Base-by-base conservation (phyloP, 2,888 invertebrate species). In the Cremastinae sp. region DNA sequence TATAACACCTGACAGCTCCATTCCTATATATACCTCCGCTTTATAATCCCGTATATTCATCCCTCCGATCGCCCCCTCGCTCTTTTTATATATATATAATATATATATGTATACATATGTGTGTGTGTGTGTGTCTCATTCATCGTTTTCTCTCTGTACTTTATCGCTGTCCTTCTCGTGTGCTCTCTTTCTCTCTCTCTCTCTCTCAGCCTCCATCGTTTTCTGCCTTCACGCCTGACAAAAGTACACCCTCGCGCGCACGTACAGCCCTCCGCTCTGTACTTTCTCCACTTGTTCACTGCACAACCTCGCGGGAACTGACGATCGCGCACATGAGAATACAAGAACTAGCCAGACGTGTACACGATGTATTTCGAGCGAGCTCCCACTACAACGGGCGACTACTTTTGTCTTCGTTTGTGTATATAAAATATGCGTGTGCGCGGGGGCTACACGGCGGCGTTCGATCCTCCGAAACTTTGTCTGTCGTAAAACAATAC, bases 1-100 rank as follows among this genome's bases (percentile, higher is more conserved):
- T 76, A 74, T 68, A 71, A 56, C 76, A 79, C 78, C 78, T 79
- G 79, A 79, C 79, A 78, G 47, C 73, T 45, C 59, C 73, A 65
- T 73, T 59, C 69, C 71, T 69, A 76, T 28, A 28, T 28, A 5
- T 28, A 28, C 76, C 71, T 74, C 51, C 54, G 58, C 66, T 74
- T 66, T 74, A 75, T 65, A 78, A 76, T 64, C 71, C 47, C 18
- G 8, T 56, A n/a, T n/a, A 10, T 28, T 16, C 20, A 4, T 3
- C 12, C 10, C 28, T 14, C 18, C 12, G 8, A 18, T 41, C 28
- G 10, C 36, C 54, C 12, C 36, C 41, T 41, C 8, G 1, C 41
- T 41, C 41, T 41, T 9, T 12, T 41, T 3, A 2, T 28, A 28
- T 28, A 28, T 28, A 5, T n/a, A n/a, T n/a, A n/a, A n/a, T n/a